These are phyloP conservation scores for Lophotriccus pileatus DNA, from an alignment of 2,797 vertebrate species.

Conservation along the genomic window DNA sequence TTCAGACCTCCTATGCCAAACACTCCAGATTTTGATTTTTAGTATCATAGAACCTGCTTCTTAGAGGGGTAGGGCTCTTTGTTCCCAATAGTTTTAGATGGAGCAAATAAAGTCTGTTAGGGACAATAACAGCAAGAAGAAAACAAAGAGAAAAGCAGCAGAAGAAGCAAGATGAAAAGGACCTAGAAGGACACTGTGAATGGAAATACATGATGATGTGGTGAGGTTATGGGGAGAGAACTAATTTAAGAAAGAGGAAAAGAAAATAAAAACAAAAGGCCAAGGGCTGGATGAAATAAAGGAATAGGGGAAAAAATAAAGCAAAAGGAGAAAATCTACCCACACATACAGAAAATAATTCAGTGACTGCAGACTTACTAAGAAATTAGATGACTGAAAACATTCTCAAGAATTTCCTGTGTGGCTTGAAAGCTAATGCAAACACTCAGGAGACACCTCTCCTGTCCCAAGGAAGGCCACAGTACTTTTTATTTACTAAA, in stretches of 20 bases:
- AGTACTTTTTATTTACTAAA: not conserved
- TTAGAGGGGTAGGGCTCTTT: not conserved
- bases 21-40: not conserved
- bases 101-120: not conserved
- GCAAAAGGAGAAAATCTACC: not conserved
- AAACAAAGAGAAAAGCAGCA: not conserved
- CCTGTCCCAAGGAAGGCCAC: not conserved
- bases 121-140: not conserved
- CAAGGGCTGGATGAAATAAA: not conserved
- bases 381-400: not conserved
- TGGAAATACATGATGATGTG: not conserved
- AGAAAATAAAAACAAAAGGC: not conserved
- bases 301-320: not conserved
- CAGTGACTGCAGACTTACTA: not conserved
- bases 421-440: not conserved
- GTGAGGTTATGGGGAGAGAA: not conserved
- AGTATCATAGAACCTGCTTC: not conserved
- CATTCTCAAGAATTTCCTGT: not conserved
- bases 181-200: not conserved
- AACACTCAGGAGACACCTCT: not conserved
- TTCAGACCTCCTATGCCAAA: not conserved
- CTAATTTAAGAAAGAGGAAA: not conserved
- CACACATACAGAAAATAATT: not conserved
- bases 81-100: not conserved
- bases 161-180: not conserved